Conservation (phyloP, 2,888 invertebrate genomes). For the Chaitophorus viminalis region DNA sequence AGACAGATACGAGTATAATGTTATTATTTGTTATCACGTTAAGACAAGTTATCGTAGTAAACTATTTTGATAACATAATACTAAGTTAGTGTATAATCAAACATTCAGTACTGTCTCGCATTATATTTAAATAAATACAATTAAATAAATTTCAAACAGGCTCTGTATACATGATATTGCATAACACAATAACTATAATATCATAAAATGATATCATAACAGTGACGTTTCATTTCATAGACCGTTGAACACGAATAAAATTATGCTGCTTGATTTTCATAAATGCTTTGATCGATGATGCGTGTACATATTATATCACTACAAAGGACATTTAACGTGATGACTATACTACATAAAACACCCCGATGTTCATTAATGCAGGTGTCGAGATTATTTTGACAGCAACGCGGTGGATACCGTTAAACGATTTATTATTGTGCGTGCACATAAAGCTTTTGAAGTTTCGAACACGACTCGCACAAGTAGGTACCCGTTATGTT, state of each 20-base stretch:
- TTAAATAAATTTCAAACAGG: no score
- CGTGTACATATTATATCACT: not conserved
- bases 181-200: not conserved
- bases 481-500: not conserved
- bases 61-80: no score
- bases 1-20: no score
- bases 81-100: no score
- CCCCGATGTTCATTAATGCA: constrained; percentile 14
- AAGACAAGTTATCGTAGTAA: no score
- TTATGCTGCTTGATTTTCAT: not conserved
- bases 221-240: not conserved
- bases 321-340: constrained; percentile 14
- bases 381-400: constrained; percentile 19
- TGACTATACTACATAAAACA: not conserved
- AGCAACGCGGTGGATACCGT: not conserved
- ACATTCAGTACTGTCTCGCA: no score
- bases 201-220: not conserved
- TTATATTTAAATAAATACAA: no score
- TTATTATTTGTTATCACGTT: no score
- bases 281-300: not conserved
- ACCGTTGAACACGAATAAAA: not conserved
- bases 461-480: not conserved
- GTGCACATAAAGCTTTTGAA: not conserved
- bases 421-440: not conserved
- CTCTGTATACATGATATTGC: no score